phyloP scores from a whole-genome alignment of 2,113 vertebrate genomes.

The Laticauda colubrina region DNA sequence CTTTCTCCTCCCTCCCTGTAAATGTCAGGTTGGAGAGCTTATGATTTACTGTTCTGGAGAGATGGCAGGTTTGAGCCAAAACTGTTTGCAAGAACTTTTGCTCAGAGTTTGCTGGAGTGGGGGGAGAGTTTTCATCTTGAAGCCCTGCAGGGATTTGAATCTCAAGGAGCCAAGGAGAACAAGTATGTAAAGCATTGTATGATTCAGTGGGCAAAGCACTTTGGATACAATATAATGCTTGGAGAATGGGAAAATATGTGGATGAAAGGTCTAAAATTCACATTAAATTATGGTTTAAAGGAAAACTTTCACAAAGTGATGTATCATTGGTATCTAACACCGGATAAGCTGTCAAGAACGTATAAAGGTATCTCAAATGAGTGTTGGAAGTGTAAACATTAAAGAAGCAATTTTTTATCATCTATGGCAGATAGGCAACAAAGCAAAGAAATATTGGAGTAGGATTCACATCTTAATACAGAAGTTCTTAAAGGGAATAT shows the following conservation, averaged over 20 bases:
- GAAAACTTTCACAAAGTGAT: neutral
- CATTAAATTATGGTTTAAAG: neutral
- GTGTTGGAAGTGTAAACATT: neutral
- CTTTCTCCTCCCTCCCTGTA: neutral
- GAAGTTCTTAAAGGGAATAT: too few species aligned
- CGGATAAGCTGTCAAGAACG: neutral
- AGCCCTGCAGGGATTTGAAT: neutral
- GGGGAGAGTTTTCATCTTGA: neutral
- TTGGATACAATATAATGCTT: neutral
- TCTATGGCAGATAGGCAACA: too few species aligned
- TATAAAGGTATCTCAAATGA: neutral
- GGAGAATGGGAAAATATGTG: neutral
- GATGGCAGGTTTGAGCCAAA: neutral
- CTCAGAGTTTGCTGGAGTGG: neutral
- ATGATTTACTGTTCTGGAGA: slow-evolving; percentile 10
- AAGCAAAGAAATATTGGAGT: too few species aligned
- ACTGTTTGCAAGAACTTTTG: rapidly evolving
- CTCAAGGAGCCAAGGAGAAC: neutral
- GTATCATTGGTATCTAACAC: neutral
- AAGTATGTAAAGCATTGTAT: neutral
- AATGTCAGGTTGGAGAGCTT: slow-evolving; percentile 39
- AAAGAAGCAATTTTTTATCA: too few species aligned
- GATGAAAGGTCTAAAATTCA: neutral
- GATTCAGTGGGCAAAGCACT: neutral
- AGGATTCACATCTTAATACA: too few species aligned